Evolutionary conservation across 2,888 invertebrate genomes (phyloP).

Genomic region (Griposia aprilina): DNA sequence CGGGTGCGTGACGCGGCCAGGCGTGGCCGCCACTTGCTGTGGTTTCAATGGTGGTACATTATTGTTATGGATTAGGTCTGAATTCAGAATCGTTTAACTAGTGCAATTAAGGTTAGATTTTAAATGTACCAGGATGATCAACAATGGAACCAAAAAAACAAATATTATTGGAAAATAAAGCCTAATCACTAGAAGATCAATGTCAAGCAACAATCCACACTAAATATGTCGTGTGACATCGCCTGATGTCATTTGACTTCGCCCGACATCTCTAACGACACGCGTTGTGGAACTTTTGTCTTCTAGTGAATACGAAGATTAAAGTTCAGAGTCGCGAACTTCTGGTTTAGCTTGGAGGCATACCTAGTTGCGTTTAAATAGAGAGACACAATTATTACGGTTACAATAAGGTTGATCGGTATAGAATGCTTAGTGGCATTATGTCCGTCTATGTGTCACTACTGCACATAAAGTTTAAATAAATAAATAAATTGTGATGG

Average conservation of each 20-base stretch:
- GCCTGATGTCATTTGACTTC: neutral
- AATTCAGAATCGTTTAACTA: neutral
- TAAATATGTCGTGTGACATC: neutral
- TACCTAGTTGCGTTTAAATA: no score
- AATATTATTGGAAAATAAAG: neutral
- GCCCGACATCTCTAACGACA: neutral
- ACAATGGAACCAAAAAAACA: neutral
- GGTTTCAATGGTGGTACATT: neutral
- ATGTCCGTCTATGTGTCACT: neutral
- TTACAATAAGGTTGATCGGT: no score
- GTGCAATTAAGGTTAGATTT: neutral
- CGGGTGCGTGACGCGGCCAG: constrained; percentile 10
- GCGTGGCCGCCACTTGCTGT: neutral
- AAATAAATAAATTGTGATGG: neutral
- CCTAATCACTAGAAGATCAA: neutral
- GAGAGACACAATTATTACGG: no score
- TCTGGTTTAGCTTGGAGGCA: no score
- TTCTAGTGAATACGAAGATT: neutral
- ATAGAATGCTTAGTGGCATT: neutral
- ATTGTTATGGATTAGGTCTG: neutral
- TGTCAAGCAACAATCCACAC: neutral
- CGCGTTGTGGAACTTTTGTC: neutral
- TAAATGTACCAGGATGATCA: neutral
- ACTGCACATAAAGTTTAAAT: neutral
- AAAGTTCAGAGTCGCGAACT: neutral